Conservation (phyloP, 1,140 invertebrate genomes). For the Tribolium castaneum region DNA sequence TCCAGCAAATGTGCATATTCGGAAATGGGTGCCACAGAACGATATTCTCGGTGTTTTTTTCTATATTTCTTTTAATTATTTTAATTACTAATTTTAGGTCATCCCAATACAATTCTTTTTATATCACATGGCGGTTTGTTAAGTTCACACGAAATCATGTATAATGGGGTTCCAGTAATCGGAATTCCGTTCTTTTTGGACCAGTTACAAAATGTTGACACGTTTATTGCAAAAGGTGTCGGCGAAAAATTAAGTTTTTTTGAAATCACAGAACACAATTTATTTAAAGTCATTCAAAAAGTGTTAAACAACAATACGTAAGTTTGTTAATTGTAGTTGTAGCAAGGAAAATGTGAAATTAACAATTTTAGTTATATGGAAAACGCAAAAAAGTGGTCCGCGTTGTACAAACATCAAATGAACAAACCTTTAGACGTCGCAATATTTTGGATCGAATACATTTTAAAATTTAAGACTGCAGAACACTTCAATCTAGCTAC, state of each 20-base stretch:
- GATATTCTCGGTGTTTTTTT: constrained; percentile 66
- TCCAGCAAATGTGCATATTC: constrained; percentile 65
- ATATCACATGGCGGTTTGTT: constrained; percentile 56
- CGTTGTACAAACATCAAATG: constrained; percentile 44
- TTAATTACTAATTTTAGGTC: constrained; percentile 44
- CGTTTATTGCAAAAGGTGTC: constrained; percentile 47
- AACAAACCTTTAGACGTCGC: constrained; percentile 54
- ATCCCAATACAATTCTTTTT: constrained; percentile 56
- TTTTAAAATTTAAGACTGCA: constrained; percentile 54
- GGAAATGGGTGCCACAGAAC: constrained; percentile 71
- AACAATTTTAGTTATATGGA: constrained; percentile 58
- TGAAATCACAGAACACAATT: not conserved
- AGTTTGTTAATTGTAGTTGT: not conserved
- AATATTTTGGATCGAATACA: constrained; percentile 59
- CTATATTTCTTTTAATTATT: not conserved
- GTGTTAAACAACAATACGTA: not conserved
- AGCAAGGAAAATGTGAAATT: not conserved
- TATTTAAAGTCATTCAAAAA: not conserved
- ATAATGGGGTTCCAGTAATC: constrained; percentile 67
- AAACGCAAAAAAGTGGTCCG: constrained; percentile 44
- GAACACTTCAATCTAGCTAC: constrained; percentile 24
- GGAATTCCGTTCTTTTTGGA: constrained; percentile 62
- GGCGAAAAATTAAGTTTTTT: not conserved
- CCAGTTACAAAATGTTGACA: constrained; percentile 57
- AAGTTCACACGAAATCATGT: constrained; percentile 64